Evolutionary conservation across 2,797 vertebrate species (phyloP).

Genomic region (Phalloptychus januarius): DNA sequence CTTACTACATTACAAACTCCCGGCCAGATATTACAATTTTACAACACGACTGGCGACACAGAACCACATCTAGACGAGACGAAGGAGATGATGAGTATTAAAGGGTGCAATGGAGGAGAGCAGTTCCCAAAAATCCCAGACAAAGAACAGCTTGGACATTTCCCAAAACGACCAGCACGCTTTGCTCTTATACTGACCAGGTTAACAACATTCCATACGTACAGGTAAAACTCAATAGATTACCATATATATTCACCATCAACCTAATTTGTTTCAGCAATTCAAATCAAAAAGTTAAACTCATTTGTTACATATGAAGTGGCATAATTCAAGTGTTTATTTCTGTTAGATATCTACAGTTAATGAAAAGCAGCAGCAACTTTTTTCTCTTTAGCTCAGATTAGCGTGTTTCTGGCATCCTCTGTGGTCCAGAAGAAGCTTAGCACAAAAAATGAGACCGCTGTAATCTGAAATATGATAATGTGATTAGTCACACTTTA

Average conservation of each 20-base stretch:
- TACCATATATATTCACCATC: not conserved
- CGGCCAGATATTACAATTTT: slow-evolving; percentile 13
- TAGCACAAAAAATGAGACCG: not conserved
- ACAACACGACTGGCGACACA: slow-evolving; percentile 41
- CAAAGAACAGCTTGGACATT: not conserved
- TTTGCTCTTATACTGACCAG: not conserved
- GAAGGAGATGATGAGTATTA: slow-evolving; percentile 69
- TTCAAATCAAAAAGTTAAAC: not conserved
- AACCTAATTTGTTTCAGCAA: not conserved
- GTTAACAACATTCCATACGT: not conserved
- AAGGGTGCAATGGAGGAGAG: slow-evolving; percentile 77
- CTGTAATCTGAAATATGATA: too few relatives aligned
- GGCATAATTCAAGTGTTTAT: not conserved
- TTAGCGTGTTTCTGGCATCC: not conserved
- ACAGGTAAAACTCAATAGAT: not conserved
- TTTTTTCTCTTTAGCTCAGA: not conserved
- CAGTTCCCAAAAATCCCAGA: slow-evolving; percentile 11
- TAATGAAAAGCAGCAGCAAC: not conserved
- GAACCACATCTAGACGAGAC: slow-evolving; percentile 52
- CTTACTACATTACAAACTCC: not conserved
- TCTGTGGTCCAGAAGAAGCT: not conserved
- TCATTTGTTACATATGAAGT: not conserved
- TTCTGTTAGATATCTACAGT: not conserved
- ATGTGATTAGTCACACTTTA: not conserved
- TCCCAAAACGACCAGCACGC: not conserved